Evolutionary conservation across 2,888 invertebrate species (phyloP).

Genomic region (Ceriagrion tenellum): DNA sequence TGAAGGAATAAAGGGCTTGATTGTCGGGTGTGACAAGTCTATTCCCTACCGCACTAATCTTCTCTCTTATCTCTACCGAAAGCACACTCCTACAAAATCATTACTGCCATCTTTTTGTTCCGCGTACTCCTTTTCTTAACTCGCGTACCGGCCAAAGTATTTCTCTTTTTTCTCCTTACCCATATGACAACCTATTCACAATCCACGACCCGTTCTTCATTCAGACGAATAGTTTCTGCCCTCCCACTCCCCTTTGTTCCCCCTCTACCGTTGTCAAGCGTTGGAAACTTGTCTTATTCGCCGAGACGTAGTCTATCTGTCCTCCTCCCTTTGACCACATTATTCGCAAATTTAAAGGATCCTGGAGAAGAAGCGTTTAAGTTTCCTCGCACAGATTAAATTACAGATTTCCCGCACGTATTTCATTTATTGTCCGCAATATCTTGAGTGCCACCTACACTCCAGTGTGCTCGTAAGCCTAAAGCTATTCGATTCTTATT

Average conservation of each 20-base stretch:
- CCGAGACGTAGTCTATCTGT: background rate
- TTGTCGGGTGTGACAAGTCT: background rate
- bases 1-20: background rate
- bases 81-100: background rate
- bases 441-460: too few relatives aligned
- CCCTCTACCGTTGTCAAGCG: background rate
- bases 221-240: background rate
- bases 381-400: background rate
- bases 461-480: too few relatives aligned
- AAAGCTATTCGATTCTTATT: too few relatives aligned
- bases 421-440: too few relatives aligned
- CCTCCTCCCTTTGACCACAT: background rate
- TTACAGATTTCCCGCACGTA: background rate
- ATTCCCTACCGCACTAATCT: background rate
- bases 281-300: background rate
- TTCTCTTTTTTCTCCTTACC: background rate
- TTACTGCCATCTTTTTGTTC: background rate
- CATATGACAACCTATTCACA: background rate
- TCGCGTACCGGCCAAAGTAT: background rate
- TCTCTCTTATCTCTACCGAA: background rate
- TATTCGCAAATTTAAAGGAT: background rate
- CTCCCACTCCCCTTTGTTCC: background rate
- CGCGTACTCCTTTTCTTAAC: background rate
- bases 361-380: background rate
- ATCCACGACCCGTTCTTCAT: background rate